A percentile compares a stretch with the other conserved stretches of the same genome.
phyloP scores from a whole-genome alignment of 2,888 invertebrate genomes.

The Spisula subtruncata region DNA sequence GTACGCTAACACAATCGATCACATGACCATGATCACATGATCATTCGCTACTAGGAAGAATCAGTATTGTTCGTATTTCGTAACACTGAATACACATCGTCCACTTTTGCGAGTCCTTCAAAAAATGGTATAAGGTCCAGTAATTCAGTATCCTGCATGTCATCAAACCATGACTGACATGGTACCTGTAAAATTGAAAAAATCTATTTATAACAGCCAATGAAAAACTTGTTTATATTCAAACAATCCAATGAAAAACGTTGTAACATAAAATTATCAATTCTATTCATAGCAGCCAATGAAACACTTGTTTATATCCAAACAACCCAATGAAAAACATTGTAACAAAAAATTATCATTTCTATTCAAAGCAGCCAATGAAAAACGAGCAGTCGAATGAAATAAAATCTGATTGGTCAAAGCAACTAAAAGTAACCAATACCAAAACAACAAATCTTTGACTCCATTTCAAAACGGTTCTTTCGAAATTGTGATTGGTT shows the following conservation, averaged over 20 bases:
- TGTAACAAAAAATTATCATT: neutral
- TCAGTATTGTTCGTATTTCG: conserved; percentile 75
- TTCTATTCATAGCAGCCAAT: neutral
- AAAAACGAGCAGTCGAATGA: too few species aligned
- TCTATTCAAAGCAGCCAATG: neutral
- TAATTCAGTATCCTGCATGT: conserved; percentile 98
- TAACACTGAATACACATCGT: conserved; percentile 93
- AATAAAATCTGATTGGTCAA: too few species aligned
- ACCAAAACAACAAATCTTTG: too few species aligned
- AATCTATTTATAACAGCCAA: neutral
- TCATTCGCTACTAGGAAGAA: conserved; percentile 72
- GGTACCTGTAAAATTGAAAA: conserved; percentile 91
- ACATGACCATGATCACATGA: conserved; percentile 23
- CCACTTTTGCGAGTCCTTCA: conserved; percentile 98
- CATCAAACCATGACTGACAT: conserved; percentile 99
- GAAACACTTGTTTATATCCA: neutral
- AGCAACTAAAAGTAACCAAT: too few species aligned
- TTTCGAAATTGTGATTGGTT: too few species aligned
- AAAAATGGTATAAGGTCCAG: conserved; percentile 99
- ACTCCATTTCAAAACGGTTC: too few species aligned
- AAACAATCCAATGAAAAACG: neutral
- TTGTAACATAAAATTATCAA: neutral
- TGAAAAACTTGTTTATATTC: neutral
- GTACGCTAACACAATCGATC: conserved; percentile 35
- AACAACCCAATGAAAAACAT: neutral